Base-by-base conservation (phyloP, 2,113 vertebrate genomes). In the Eulacestoma nigropectus region DNA sequence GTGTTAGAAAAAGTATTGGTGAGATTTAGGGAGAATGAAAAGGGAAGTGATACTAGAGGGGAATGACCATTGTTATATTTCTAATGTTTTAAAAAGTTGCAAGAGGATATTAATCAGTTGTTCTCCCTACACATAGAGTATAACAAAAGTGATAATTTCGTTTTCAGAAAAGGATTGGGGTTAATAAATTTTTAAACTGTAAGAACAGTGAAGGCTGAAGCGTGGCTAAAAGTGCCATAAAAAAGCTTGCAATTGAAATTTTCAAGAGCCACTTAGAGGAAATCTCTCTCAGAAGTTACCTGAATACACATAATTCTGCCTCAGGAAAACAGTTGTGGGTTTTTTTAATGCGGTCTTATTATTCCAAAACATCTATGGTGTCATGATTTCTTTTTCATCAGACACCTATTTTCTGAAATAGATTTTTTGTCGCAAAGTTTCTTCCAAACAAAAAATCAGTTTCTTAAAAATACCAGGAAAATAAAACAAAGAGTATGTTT, bases 161-260 rank as follows among this genome's bases (percentile, higher is more conserved):
- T 74, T 91, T 93, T 68, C 64, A 75, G 64, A 50, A 78, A 89
- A 72, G 11, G 4, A 64, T 29, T 59, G 4, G 4, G 2, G 8
- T 52, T 73, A 65, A 62, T n/a, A 73, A 47, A 37, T 7, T 37
- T 89, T 47, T 50, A 14, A 79, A 68, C n/a, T 37, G 4, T 49
- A 49, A 50, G 64, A 65, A 56, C 11, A 76, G 5, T 37, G 41
- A 82, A 19, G 11, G 33, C 25, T 47, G 7, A 75, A 72, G 22
- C 0, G 0, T 64, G 47, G 7, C 32, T 52, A 67, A 49, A 82
- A 5, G 19, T 56, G 16, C 33, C 4, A 19, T 26, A 22, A 70
- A 41, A 87, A 89, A 65, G 10, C 5, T 23, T 82, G 20, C 32
- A 79, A 18, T 0, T 12, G 19, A 88, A 90, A 78, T 78, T 63